Percentiles rank a stretch among this genome's conserved stretches.
These are phyloP conservation scores for Hippocampus abdominalis DNA, from an alignment of 2,113 vertebrate species.

Conservation along the genomic window DNA sequence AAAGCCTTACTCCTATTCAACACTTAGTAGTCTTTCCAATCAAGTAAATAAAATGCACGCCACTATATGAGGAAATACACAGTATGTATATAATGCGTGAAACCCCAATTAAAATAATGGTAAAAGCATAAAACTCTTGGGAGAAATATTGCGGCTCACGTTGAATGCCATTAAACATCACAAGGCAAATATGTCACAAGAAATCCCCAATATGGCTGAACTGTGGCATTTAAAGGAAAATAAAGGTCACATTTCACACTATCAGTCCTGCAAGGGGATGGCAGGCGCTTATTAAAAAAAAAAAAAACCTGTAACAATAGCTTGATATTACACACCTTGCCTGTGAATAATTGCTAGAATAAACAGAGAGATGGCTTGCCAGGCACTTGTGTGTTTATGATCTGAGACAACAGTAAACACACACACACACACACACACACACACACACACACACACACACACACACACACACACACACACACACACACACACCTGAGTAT, in stretches of 20 bases:
- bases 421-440: neutral
- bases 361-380: conserved; percentile 19
- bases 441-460: too few species aligned
- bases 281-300: conserved; percentile 28
- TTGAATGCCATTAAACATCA: conserved; percentile 34
- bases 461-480: conserved; percentile 1
- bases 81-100: conserved; percentile 25
- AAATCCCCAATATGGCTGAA: conserved; percentile 22
- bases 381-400: conserved; percentile 18
- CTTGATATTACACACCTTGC: conserved; percentile 36
- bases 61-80: neutral
- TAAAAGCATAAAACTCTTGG: conserved; percentile 26
- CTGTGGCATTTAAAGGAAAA: conserved; percentile 24
- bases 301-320: conserved; percentile 39
- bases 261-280: conserved; percentile 17
- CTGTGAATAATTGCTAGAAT: conserved; percentile 44
- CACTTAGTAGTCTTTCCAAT: neutral
- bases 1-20: neutral
- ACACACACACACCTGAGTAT: conserved; percentile 80
- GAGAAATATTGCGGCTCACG: conserved; percentile 21
- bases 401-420: conserved; percentile 11
- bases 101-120: conserved; percentile 32
- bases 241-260: conserved; percentile 41
- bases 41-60: neutral
- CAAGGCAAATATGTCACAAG: conserved; percentile 14